Base-by-base conservation (phyloP, 2,113 vertebrate genomes). In the Syngnathoides biaculeatus region DNA sequence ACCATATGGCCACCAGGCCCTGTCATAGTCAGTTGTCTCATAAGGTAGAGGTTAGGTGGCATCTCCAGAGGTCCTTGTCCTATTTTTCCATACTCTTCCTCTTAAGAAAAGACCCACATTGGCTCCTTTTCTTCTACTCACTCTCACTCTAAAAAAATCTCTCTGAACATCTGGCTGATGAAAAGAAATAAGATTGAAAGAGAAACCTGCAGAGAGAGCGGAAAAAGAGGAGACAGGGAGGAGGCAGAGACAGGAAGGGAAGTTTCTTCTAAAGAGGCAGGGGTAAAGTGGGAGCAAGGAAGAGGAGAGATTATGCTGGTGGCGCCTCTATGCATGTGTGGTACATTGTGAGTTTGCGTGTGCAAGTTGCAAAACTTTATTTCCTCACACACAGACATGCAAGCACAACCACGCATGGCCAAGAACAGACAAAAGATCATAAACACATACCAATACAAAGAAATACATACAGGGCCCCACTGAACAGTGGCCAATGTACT, bases 231-330 rank as follows among this genome's bases (percentile, higher is more conserved):
- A 91, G 91, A 90, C 89, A 50, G 84, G 85, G 86, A 79, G 84
- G 84, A 80, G 83, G 86, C 84, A 84, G 84, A 76, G 83, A 87
- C 90, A 90, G 91, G 91, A 92, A 92, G 91, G 89, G 89, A 89
- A 88, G 90, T 88, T 82, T 90, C 88, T 89, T 90, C 87, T 82
- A 78, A 81, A 84, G 74, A 82, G 85, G 75, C 62, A 88, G 73
- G 84, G 76, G 83, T 77, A 74, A 77, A 45, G 73, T 66, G 81
- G 75, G 82, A 76, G 76, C 80, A 74, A 60, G 73, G 79, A 84
- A 82, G 72, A 80, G 82, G 81, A 74, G 78, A 91, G 87, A 92
- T 92, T 92, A 91, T 88, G 81, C 83, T 88, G 81, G 88, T 91
- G 91, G 91, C 89, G 89, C 90, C 91, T 86, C 69, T 73, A 73